Base-by-base conservation (phyloP, 2,888 invertebrate genomes). In the Drosophila pseudotakahashii region DNA sequence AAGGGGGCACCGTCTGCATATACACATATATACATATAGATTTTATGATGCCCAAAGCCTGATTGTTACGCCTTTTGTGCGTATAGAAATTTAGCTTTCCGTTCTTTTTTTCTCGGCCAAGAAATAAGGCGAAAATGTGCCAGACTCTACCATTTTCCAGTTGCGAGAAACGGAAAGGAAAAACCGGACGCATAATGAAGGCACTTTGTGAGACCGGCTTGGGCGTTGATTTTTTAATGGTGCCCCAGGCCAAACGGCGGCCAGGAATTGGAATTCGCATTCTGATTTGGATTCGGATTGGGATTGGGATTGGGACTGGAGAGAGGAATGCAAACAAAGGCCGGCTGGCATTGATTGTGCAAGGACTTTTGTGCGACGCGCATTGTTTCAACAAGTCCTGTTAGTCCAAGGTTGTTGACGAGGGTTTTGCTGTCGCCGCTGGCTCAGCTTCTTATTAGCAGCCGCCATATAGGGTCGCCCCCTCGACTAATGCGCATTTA, bases 191-290 rank as follows among this genome's bases (percentile, higher is more conserved):
- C 73, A 81, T 86, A 84, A 86, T 85, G 81, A 84, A 84, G 84
- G 78, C 79, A 85, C 79, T 86, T 86, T 78, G 80, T 52, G 47
- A 67, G 67, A 52, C 52, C 32, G 63, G 11, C 62, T 34, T 48
- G 73, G 50, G 67, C 80, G 84, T 86, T 82, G 82, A 86, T 81
- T 86, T 86, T 85, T 84, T 84, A 86, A 84, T 84, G 82, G 72
- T 63, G 69, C 76, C 75, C 52, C 42, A 19, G 48, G 73, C 68
- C 63, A 62, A 26, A 26, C 26, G 26, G 44, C 51, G 36, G 62
- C 41, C 7, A 44, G 55, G 58, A 54, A 48, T 60, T 62, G 55
- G 67, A 81, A 77, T 81, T 75, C 37, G 50, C 32, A 50, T 44
- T 51, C 26, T 9, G 42, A 53, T 44, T 45, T 13, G 36, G 42